Conservation (phyloP, 2,888 invertebrate genomes). For the Hymenopus coronatus region DNA sequence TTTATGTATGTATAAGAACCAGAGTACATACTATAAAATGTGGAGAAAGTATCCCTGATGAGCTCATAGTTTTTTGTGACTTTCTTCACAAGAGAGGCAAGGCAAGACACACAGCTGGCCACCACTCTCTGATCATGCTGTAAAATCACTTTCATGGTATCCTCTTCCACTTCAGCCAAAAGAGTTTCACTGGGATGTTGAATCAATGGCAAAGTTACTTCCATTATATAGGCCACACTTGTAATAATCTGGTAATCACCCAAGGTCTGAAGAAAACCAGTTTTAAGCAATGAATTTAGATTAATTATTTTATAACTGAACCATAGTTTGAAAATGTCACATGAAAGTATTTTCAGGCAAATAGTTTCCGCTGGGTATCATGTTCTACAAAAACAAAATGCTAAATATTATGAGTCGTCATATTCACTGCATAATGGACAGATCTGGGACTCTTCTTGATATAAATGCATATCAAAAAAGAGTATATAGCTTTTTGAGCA, state of each 20-base stretch:
- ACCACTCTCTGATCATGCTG: conserved; percentile 51
- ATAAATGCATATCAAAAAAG: too few relatives aligned
- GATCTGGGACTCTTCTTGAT: too few relatives aligned
- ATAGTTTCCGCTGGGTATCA: too few relatives aligned
- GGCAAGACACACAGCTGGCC: conserved; percentile 53
- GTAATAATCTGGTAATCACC: conserved; percentile 50
- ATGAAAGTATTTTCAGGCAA: too few relatives aligned
- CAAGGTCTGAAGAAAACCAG: conserved; percentile 42
- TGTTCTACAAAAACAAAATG: too few relatives aligned
- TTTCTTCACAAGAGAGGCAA: conserved; percentile 55
- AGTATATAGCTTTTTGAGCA: too few relatives aligned
- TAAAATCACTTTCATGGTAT: conserved; percentile 52
- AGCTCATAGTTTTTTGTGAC: conserved; percentile 55
- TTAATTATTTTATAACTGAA: too few relatives aligned
- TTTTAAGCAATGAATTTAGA: too few relatives aligned
- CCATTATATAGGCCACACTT: conserved; percentile 54
- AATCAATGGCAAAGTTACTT: conserved; percentile 58
- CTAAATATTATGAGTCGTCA: too few relatives aligned
- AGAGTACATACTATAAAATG: conserved; percentile 44
- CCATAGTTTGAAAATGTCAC: too few relatives aligned
- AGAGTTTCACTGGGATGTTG: conserved; percentile 58
- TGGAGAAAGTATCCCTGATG: conserved; percentile 53
- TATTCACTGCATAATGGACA: too few relatives aligned
- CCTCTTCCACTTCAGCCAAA: conserved; percentile 55
- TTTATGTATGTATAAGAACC: too few relatives aligned